Percentiles rank a stretch among this genome's conserved stretches.
These are phyloP conservation scores for Drosophila cognata DNA, from an alignment of 2,888 invertebrate species.

Conservation along the genomic window DNA sequence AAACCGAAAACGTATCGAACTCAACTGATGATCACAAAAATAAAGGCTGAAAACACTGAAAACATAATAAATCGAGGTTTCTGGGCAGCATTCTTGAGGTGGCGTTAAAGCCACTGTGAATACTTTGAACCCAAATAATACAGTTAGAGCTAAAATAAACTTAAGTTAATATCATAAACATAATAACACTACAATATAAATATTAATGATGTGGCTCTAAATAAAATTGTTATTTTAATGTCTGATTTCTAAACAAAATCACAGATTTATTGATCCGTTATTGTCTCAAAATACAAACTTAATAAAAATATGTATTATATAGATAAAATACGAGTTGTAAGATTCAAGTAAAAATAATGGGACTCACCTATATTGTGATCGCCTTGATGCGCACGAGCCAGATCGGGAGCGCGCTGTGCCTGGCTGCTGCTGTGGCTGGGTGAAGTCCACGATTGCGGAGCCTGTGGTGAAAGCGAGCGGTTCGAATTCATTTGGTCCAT, in stretches of 20 bases:
- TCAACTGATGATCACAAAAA: slow-evolving; percentile 43
- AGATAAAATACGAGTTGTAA: neutral
- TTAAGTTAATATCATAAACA: slow-evolving; percentile 13
- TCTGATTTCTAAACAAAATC: neutral
- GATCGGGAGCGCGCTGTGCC: slow-evolving; percentile 84
- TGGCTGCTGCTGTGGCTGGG: slow-evolving; percentile 85
- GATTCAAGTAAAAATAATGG: neutral
- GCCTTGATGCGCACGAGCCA: slow-evolving; percentile 85
- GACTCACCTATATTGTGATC: slow-evolving; percentile 85
- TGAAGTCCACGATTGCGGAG: slow-evolving; percentile 85
- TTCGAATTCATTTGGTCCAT: slow-evolving; percentile 85
- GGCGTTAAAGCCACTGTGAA: neutral
- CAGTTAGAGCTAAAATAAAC: slow-evolving; percentile 23
- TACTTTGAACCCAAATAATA: slow-evolving; percentile 23
- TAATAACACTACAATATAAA: neutral
- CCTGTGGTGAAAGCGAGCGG: slow-evolving; percentile 85
- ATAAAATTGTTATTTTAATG: neutral
- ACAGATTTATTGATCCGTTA: neutral
- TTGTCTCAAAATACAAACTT: neutral
- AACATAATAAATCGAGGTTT: slow-evolving; percentile 17
- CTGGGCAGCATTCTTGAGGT: slow-evolving; percentile 4
- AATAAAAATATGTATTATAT: neutral
- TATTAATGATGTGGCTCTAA: neutral
- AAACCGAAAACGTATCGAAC: slow-evolving; percentile 54
- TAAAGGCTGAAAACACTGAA: slow-evolving; percentile 44